Evolutionary conservation across 2,888 invertebrate species (phyloP).

Genomic region (Hipparchia semele): DNA sequence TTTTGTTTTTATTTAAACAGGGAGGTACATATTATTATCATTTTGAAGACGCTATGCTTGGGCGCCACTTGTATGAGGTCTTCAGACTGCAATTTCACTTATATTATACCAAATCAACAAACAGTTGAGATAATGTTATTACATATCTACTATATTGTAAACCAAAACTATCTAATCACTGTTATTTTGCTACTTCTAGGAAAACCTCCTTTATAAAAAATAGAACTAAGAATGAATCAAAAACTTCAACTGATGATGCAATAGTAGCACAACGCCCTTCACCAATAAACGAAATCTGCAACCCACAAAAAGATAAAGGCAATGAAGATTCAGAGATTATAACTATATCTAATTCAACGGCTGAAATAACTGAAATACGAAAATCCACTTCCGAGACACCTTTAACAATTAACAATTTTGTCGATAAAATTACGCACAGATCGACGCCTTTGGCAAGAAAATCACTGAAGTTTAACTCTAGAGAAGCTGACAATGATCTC

Average conservation of each 20-base stretch:
- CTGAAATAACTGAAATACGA: conserved; percentile 45
- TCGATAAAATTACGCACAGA: conserved; percentile 64
- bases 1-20: no score
- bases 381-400: conserved; percentile 62
- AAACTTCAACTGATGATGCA: conserved; percentile 40
- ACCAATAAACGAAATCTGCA: conserved; percentile 26
- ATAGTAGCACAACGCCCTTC: conserved; percentile 38
- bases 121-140: no score
- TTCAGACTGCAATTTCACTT: no score
- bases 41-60: no score
- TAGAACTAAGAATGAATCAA: conserved; percentile 49
- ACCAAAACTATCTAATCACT: no score
- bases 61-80: no score
- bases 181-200: conserved; percentile 47
- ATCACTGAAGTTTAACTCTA: conserved; percentile 63
- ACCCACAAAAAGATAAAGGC: conserved; percentile 24
- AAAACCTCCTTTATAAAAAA: conserved; percentile 54
- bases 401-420: conserved; percentile 65
- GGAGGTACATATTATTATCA: no score
- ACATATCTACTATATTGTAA: no score
- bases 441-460: conserved; percentile 74
- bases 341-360: conserved; percentile 54
- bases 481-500: conserved; percentile 50
- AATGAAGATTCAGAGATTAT: conserved; percentile 46
- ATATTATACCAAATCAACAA: no score